Evolutionary conservation across 2,888 invertebrate genomes (phyloP), one percentile per base, ranked within the genome.

Genomic region (Xanthorhoe spadicearia): DNA sequence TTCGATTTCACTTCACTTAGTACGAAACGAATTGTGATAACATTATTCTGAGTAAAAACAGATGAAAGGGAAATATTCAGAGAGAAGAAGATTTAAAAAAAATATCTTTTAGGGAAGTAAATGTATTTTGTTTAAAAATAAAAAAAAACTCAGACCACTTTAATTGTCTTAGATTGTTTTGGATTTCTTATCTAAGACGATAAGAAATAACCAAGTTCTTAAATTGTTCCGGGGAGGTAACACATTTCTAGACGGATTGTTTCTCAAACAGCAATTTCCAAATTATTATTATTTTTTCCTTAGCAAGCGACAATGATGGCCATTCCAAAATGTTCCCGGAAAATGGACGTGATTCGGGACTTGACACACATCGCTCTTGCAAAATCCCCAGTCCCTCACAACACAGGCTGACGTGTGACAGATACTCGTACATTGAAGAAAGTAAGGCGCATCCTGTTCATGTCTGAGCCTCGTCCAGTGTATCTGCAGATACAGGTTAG

Each of bases 1-100:
- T 89, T 89, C 88, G 86, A 87, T 89, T 89, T 87, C 87, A 85
- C 85, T 84, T 80, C 73, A 76, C 78, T 78, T 76, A 80, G 80
- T 82, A 84, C 71, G 78, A 79, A 80, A 72, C 76, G 74, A 76
- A 74, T 76, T 70, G 70, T 77, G 77, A 81, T 77, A 74, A 77
- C 77, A 79, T 78, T 75, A 78, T 79, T 79, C 76, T 74, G 72
- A 77, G 75, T 69, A 71, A 77, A 77, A 76, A 77, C 74, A 76
- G 75, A 79, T 80, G 76, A 76, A 77, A 77, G 58, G 71, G 68
- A 75, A 79, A 77, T 72, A 76, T 66, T 48, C 18, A 35, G 23
- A n/a, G 13, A 4, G 51, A 54, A 48, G 58, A 46, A 15, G 53
- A 32, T 77, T 73, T 7, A 72, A 71, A 71, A 43, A 51, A 56